Conservation (phyloP, 2,888 invertebrate species). For the Acleris laterana region DNA sequence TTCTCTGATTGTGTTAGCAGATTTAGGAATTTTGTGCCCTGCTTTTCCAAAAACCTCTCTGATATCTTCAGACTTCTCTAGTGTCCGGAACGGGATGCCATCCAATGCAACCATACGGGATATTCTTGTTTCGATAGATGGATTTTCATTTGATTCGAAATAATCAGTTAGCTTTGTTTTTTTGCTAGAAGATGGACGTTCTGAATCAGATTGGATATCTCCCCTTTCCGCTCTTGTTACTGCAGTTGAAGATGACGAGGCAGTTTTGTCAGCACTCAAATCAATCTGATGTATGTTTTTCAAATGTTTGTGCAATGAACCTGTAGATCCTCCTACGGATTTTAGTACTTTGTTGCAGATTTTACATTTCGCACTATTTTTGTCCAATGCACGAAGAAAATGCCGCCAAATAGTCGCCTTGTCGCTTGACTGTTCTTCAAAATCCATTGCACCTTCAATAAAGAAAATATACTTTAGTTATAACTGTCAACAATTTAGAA, state of each 20-base stretch:
- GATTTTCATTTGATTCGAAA: neutral
- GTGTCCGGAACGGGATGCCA: neutral
- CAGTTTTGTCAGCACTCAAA: neutral
- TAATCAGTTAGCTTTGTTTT: neutral
- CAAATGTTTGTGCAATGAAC: neutral
- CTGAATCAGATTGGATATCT: too few species aligned
- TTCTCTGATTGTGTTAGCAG: conserved; percentile 1
- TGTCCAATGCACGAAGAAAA: too few species aligned
- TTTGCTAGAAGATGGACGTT: too few species aligned
- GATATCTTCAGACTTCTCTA: neutral
- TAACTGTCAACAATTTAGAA: too few species aligned
- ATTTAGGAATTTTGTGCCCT: neutral
- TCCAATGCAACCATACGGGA: neutral
- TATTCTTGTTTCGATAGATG: neutral
- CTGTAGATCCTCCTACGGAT: neutral
- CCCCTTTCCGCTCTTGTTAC: too few species aligned
- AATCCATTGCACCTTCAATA: too few species aligned
- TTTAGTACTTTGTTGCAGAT: neutral
- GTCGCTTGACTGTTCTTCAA: too few species aligned
- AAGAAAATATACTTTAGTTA: too few species aligned
- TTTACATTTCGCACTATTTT: too few species aligned
- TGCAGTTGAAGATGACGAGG: neutral
- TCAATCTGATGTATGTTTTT: neutral
- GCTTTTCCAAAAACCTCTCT: neutral
- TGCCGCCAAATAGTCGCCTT: too few species aligned